Evolutionary conservation across 2,113 vertebrate genomes (phyloP), one percentile per base, ranked within the genome.

Genomic region (Neotoma lepida): DNA sequence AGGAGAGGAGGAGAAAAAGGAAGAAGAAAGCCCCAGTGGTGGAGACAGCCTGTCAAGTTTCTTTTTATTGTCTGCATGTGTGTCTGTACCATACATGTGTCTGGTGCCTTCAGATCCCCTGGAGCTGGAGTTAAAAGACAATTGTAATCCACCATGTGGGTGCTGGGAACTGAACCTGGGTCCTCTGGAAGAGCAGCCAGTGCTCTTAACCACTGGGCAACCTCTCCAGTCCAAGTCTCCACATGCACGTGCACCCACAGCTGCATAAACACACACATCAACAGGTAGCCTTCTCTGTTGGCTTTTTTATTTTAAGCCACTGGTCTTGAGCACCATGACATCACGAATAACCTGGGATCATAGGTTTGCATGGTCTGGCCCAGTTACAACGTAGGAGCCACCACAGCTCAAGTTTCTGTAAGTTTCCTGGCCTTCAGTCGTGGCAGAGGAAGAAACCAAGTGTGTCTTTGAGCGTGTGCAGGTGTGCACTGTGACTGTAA

Each of bases 401-500:
- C 56, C 24, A 6, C 0, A 4, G 63, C 51, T 20, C 24, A 61
- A 66, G 71, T 9, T 30, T 8, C 14, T 1, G 9, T 10, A 6
- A 4, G 9, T 58, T 15, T 14, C 24, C 0, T 41, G 73, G 44
- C 58, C 90, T 35, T 71, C 5, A 44, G 17, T 39, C 17, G 3
- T 7, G 17, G 61, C 14, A 35, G 46, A 58, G 12, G 22, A 44
- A 61, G 56, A 24, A 3, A 15, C 15, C 9, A 12, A 70, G 64
- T 1, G 26, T 0, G 15, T 4, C 30, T 13, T 13, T 49, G 39
- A 6, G 13, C 1, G 9, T 9, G 2, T 17, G 49, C 3, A 30
- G 18, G 30, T 28, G 44, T 54, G n/a, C n/a, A 13, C 46, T n/a
- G 17, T 20, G 49, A n/a, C 13, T 1, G 1, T 10, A 0, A 84